These are phyloP conservation scores for Circaetus gallicus DNA, from an alignment of 2,113 vertebrate genomes.

Conservation along the genomic window DNA sequence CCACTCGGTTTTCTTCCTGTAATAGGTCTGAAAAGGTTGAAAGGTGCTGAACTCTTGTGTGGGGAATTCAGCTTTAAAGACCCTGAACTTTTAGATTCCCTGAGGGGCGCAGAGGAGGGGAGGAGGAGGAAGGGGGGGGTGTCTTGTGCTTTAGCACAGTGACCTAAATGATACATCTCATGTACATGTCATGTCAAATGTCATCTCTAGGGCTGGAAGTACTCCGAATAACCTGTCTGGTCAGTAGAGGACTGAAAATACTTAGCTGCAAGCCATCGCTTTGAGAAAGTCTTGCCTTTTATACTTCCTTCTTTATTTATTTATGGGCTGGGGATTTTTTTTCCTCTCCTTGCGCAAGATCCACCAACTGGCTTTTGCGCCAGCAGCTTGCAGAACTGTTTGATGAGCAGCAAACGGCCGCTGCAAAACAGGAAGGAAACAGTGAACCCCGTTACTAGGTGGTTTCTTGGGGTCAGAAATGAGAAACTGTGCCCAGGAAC, in stretches of 20 bases:
- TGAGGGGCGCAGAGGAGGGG: background rate
- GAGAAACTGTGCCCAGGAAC: rapidly evolving
- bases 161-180: slow-evolving; percentile 63
- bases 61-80: slow-evolving; percentile 56
- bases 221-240: slow-evolving; percentile 41
- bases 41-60: slow-evolving; percentile 58
- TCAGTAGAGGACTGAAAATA: slow-evolving; percentile 24
- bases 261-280: slow-evolving; percentile 28
- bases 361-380: background rate
- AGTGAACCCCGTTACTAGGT: background rate
- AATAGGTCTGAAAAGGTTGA: slow-evolving; percentile 53
- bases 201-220: slow-evolving; percentile 51
- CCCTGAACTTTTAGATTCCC: slow-evolving; percentile 50
- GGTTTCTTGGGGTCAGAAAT: background rate
- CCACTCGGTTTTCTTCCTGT: slow-evolving; percentile 14
- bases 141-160: slow-evolving; percentile 2
- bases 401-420: background rate
- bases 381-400: rapidly evolving
- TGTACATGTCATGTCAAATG: slow-evolving; percentile 60
- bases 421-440: background rate
- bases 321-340: background rate
- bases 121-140: background rate
- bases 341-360: background rate
- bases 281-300: background rate
- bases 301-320: slow-evolving; percentile 3